These are phyloP conservation scores for Thalassophryne amazonica DNA, from an alignment of 2,797 vertebrate species.

Conservation along the genomic window DNA sequence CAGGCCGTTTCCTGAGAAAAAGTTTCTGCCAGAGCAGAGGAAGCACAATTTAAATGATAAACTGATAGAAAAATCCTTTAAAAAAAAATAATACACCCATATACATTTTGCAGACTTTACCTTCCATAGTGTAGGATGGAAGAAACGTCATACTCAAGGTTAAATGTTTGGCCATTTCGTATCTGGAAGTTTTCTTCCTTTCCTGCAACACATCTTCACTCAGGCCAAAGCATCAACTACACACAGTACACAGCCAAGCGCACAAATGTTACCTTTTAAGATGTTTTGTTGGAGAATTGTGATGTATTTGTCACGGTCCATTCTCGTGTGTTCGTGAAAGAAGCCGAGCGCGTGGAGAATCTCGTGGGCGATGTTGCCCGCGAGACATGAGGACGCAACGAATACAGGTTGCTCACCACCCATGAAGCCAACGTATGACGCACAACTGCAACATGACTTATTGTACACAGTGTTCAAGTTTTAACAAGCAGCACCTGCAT, in stretches of 20 bases:
- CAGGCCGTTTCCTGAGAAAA: conserved; percentile 54
- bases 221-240: background rate
- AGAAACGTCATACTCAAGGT: conserved; percentile 37
- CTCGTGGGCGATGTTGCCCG: conserved; percentile 72
- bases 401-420: conserved; percentile 45
- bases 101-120: conserved; percentile 20
- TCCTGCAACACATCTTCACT: conserved; percentile 36
- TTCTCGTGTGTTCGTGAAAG: conserved; percentile 69
- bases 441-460: conserved; percentile 52
- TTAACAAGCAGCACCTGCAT: too few relatives aligned
- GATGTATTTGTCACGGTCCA: conserved; percentile 44
- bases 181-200: conserved; percentile 40
- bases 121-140: conserved; percentile 76
- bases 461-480: too few relatives aligned
- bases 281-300: conserved; percentile 31
- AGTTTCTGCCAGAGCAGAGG: conserved; percentile 9
- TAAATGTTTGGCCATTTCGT: conserved; percentile 7
- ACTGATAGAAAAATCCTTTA: too few relatives aligned
- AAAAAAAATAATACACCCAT: accelerated
- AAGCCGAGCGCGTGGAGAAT: conserved; percentile 69
- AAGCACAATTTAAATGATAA: background rate
- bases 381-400: background rate
- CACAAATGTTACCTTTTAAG: conserved; percentile 37
- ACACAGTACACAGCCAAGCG: too few relatives aligned
- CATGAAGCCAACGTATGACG: conserved; percentile 51